Percentiles rank a stretch among this genome's conserved stretches.
phyloP scores from a whole-genome alignment of 2,113 vertebrate genomes.

The Hymenochirus boettgeri region DNA sequence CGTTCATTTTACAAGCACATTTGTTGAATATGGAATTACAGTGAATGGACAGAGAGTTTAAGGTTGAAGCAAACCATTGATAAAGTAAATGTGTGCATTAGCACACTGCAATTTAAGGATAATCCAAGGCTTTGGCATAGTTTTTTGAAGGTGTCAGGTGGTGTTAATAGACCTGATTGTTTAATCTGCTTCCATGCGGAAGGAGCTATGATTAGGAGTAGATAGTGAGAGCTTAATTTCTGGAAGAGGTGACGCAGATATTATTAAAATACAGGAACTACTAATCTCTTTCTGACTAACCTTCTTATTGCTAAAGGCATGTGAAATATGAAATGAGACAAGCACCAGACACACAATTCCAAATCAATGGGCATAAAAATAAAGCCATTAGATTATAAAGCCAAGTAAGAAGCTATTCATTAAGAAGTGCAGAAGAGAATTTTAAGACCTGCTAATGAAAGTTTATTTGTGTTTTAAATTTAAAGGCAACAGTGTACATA shows the following conservation, averaged over 20 bases:
- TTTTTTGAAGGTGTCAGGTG: conserved; percentile 14
- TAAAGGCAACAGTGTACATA: no score
- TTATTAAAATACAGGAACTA: conserved; percentile 21
- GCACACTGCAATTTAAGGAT: conserved; percentile 10
- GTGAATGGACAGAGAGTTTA: not conserved
- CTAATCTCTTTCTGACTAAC: conserved; percentile 8
- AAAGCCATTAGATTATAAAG: not conserved
- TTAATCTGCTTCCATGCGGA: conserved; percentile 23
- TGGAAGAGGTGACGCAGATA: conserved; percentile 16
- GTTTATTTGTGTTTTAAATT: no score
- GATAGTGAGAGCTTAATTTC: conserved; percentile 4
- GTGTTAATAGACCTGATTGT: conserved; percentile 21
- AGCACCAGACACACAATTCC: not conserved
- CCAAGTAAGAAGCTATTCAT: not conserved
- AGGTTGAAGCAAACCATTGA: not conserved
- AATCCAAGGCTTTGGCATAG: conserved; percentile 6
- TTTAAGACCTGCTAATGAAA: not conserved
- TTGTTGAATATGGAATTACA: not conserved
- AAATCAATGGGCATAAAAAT: not conserved
- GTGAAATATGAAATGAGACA: conserved; percentile 3
- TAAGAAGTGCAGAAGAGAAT: not conserved
- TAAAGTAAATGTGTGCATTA: conserved; percentile 1
- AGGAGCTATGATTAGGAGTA: conserved; percentile 21
- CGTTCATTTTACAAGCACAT: not conserved
- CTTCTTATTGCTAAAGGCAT: conserved; percentile 1